Evolutionary conservation across 2,888 invertebrate species (phyloP), one percentile per base, ranked within the genome.

Genomic region (Notodonta dromedarius): DNA sequence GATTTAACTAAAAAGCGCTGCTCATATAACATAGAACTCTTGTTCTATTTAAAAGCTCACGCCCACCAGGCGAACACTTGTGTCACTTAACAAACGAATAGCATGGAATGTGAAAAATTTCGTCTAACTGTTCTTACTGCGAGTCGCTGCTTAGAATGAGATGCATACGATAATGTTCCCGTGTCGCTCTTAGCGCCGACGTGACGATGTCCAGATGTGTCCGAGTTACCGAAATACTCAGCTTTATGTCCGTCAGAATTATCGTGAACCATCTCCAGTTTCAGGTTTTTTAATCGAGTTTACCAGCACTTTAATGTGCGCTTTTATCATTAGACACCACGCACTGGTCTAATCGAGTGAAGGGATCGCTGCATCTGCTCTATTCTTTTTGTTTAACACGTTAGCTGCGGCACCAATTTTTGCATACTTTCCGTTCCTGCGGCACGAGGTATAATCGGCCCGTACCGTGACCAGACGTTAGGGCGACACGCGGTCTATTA

Each of bases 81-180:
- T 65, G 67, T 74, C 70, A 68, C 70, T 73, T 63, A 65, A 78
- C 78, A 80, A 79, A 80, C 82, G 78, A 80, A 83, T 81, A 77
- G 73, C 71, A 73, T 69, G 86, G 88, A 89, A 91, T 90, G 85
- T 81, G 62, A 84, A 87, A 88, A 85, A 89, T 88, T 80, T 80
- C 71, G 76, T 79, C 67, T 91, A 90, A 90, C 91, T 89, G 91
- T 90, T 82, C 72, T 73, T 68, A 61, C 66, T 62, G 70, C 68
- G 67, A 69, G 70, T 76, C 66, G 69, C 74, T 65, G 69, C 53
- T 73, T 71, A 68, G 69, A 75, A 74, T 77, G 70, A 81, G 82
- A 84, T 84, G 79, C 78, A 74, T 74, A 71, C 73, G 82, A 80
- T 80, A 79, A 70, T 76, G 74, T 73, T 61, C 57, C 66, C 66